Evolutionary conservation across 2,797 vertebrate species (phyloP), one percentile per base, ranked within the genome.

Genomic region (Epinephelus malabaricus): DNA sequence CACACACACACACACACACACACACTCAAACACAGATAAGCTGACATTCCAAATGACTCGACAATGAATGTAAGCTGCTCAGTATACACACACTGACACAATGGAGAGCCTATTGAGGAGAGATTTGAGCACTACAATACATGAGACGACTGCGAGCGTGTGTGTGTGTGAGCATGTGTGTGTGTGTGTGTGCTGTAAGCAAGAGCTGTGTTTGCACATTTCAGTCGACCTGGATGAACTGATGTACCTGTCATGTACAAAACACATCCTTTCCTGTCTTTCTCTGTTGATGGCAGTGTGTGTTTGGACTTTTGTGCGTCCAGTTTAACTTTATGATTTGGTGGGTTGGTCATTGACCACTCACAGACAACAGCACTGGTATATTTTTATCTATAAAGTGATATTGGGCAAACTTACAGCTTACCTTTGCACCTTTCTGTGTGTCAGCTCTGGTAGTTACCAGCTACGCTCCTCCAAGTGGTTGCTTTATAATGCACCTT

Each of bases 21-120:
- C 50, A 19, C 23, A 55, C 30, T 7, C 56, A 54, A 13, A 43
- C 56, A 59, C 2, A 76, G 81, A 89, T 90, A 89, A 89, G 82
- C 90, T 87, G 82, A 88, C 85, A 80, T 71, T 79, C 75, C 83
- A 88, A 90, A 89, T 88, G 86, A 90, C 65, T 88, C 19, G 0
- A 86, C 89, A 86, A 84, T 90, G 88, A 87, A 60, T 89, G 86
- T 88, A 89, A 92, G 84, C 90, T 89, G 76, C 88, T 89, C 85
- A 46, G 82, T 79, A 60, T 84, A 90, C 89, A 87, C 83, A 83
- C 85, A 75, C 78, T 19, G 61, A 71, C 90, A 88, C 84, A 90
- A 87, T 86, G 79, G 81, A 86, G 81, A 74, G 74, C 60, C 83
- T 73, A 87, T 83, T 90, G 87, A 91, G 72, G 66, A 65, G 86